phyloP scores from a whole-genome alignment of 2,888 invertebrate species.

The Macaria liturata region DNA sequence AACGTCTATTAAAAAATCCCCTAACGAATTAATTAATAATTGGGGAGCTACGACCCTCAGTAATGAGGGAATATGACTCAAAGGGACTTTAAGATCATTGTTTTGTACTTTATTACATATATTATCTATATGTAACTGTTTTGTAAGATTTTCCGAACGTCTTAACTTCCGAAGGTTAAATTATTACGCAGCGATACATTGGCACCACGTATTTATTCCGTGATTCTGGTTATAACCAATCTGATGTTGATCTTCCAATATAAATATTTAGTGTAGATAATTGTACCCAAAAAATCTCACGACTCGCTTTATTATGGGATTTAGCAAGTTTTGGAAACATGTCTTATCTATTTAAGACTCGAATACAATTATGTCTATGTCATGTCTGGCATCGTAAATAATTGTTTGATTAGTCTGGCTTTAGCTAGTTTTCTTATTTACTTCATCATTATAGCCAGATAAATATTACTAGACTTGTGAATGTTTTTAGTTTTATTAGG shows the following conservation, averaged over 20 bases:
- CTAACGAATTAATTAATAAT: too few relatives aligned
- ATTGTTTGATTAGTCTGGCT: background rate
- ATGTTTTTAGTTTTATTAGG: too few relatives aligned
- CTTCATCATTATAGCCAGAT: too few relatives aligned
- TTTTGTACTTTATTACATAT: too few relatives aligned
- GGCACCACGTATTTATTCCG: too few relatives aligned
- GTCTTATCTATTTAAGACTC: constrained; percentile 3
- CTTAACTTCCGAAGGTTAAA: constrained; percentile 16
- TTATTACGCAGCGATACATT: constrained; percentile 1
- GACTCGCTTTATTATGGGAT: constrained; percentile 11
- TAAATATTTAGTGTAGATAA: constrained; percentile 8
- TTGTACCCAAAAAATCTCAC: constrained; percentile 11
- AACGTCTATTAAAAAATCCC: too few relatives aligned
- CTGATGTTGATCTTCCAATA: constrained; percentile 8
- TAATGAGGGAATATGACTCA: too few relatives aligned
- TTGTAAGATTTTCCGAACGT: constrained; percentile 5
- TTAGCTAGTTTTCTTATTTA: too few relatives aligned
- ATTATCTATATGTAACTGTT: too few relatives aligned
- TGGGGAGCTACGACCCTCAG: too few relatives aligned
- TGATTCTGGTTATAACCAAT: constrained; percentile 12
- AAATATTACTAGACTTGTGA: too few relatives aligned
- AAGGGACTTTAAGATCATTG: too few relatives aligned
- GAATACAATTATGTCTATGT: background rate
- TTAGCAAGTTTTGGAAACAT: constrained; percentile 13
- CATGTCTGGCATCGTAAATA: constrained; percentile 6